A percentile compares a stretch with the other conserved stretches of the same genome.
Evolutionary conservation across 2,113 vertebrate genomes (phyloP).

Genomic region (Oceanites oceanicus): DNA sequence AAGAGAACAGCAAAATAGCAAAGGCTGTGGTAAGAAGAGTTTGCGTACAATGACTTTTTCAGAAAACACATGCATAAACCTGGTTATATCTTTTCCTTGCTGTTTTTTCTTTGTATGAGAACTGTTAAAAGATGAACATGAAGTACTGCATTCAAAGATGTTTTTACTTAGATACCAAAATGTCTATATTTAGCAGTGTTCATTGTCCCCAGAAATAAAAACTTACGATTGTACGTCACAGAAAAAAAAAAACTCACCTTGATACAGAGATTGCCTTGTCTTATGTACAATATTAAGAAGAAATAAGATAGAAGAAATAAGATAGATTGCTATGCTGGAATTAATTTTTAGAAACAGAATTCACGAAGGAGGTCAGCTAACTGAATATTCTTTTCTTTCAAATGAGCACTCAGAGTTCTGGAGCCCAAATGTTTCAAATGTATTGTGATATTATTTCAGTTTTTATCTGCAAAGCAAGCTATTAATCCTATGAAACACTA

Average conservation of each 20-base stretch:
- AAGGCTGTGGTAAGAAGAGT: neutral
- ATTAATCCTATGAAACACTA: neutral
- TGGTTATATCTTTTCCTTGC: neutral
- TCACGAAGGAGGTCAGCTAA: neutral
- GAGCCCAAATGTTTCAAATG: neutral
- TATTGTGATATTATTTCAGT: neutral
- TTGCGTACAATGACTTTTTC: neutral
- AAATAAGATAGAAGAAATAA: neutral
- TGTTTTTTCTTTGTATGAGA: neutral
- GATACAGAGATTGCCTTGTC: neutral
- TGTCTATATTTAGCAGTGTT: neutral
- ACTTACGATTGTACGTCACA: accelerated
- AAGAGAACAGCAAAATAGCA: neutral
- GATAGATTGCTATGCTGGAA: neutral
- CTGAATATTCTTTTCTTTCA: neutral
- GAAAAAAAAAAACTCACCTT: neutral
- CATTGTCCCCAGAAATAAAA: neutral
- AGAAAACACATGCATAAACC: accelerated
- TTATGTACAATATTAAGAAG: neutral
- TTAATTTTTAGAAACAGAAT: neutral
- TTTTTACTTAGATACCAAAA: neutral
- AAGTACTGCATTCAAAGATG: accelerated
- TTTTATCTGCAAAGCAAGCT: neutral
- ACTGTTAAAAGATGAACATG: neutral
- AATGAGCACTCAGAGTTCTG: neutral